phyloP scores from a whole-genome alignment of 2,888 invertebrate genomes.

The Elysia crispata region DNA sequence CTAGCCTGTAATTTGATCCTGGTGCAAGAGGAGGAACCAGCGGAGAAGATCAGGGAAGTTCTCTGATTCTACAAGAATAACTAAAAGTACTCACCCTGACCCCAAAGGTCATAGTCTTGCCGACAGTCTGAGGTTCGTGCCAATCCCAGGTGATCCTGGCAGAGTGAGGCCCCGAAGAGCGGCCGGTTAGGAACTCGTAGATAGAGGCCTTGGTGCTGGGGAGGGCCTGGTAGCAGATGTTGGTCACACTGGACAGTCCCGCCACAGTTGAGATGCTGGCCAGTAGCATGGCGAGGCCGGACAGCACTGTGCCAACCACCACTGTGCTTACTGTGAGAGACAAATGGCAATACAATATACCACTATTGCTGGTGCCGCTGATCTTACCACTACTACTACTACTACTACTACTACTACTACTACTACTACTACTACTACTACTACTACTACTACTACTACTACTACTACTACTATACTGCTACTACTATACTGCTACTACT shows the following conservation, averaged over 20 bases:
- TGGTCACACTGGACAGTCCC: slow-evolving; percentile 27
- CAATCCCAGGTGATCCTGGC: slow-evolving; percentile 93
- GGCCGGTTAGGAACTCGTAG: slow-evolving; percentile 92
- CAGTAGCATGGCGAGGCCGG: slow-evolving; percentile 42
- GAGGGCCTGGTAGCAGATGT: slow-evolving; percentile 45
- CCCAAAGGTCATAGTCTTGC: slow-evolving; percentile 93
- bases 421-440: background rate
- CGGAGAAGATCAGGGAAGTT: too few species aligned
- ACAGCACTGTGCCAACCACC: slow-evolving; percentile 31
- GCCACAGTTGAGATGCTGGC: slow-evolving; percentile 39
- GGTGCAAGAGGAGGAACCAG: too few species aligned
- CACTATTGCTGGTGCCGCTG: too few species aligned
- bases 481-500: slow-evolving; percentile 16
- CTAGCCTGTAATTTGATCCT: too few species aligned
- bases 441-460: background rate
- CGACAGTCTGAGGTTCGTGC: slow-evolving; percentile 92
- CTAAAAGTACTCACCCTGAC: slow-evolving; percentile 81
- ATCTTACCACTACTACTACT: background rate
- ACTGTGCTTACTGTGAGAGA: background rate
- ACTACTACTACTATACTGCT: slow-evolving; percentile 3
- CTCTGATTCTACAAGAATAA: too few species aligned
- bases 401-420: background rate
- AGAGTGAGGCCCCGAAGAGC: slow-evolving; percentile 91
- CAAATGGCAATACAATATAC: too few species aligned
- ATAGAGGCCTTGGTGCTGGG: slow-evolving; percentile 56